Base-by-base conservation (phyloP, 1,140 invertebrate genomes). In the Zaprionus ornatus region DNA sequence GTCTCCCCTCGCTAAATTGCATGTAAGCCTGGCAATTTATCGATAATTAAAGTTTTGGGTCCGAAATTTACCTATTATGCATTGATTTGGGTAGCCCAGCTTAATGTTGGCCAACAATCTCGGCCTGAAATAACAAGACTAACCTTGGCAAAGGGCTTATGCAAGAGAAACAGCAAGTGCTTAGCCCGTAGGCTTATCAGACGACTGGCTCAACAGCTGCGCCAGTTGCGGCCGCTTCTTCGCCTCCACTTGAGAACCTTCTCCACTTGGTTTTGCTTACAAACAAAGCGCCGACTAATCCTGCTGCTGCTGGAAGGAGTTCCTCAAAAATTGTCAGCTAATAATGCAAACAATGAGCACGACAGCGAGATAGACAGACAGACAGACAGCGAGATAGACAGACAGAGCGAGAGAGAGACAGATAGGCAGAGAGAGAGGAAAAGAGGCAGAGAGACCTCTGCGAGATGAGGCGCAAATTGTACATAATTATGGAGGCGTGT, bases 331-430 rank as follows among this genome's bases (percentile, higher is more conserved):
- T 83, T 80, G 83, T 80, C 80, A 80, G 84, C 84, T 88, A 87
- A 87, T 87, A 87, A 88, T 83, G 80, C 84, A 88, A 87, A 87
- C 83, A 88, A 88, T 88, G 55, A 77, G 66, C 79, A 64, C 45
- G 45, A 50, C 19, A 5, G 19, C 13, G 19, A 12, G 3, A 50
- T 19, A 48, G 40, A 45, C n/a, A 17, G 40, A 45, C 15, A 45
- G 6, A 17, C 5, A 42, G 40, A 17, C 2, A 42, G 40, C 17
- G 2, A 42, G 40, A n/a, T 9, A 48, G 17, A 19, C 3, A 12
- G 19, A 5, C 10, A 50, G 17, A 23, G 19, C 3, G 2, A 19
- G 45, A 23, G 45, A 13, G 15, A 4, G 15, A 17, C 9, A 37
- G 9, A 13, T 3, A 37, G 35, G 10, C 9, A 37, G 35, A 37